Base-by-base conservation (phyloP, 2,888 invertebrate species). In the Tetragonula carbonaria region DNA sequence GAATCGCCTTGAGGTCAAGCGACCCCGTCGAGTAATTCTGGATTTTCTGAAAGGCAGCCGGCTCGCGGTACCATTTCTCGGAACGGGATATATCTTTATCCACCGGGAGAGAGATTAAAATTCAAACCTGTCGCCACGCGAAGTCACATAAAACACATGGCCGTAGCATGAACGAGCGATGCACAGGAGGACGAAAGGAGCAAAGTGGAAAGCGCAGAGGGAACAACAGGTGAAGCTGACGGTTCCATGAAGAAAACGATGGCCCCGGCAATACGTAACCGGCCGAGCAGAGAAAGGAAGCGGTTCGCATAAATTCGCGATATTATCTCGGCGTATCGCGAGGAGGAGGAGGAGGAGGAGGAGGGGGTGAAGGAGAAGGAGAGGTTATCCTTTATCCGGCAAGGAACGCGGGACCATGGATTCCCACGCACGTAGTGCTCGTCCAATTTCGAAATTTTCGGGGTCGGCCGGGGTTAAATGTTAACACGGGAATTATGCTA, bases 401-500 rank as follows among this genome's bases (percentile, higher is more conserved):
- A 55, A 21, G 71, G 78, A 84, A 78, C 78, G 67, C 67, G 70
- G 87, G 45, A 45, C 55, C 73, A 71, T 72, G 80, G 90, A 90
- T 90, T 90, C 91, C 88, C 90, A 90, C 88, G 90, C 84, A 33
- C 63, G 79, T 53, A 50, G n/a, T 38, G 81, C 82, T 78, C 85
- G 88, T 87, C 86, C 86, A 90, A 86, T 90, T 91, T 91, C 80
- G 82, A 90, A 90, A 88, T 91, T 84, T 45, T 86, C 82, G 83
- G 86, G 86, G 76, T 83, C 84, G 83, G 70, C 81, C 86, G 74
- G 45, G 91, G 93, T 93, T 92, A 92, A 92, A 93, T 92, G 93
- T 93, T 92, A 93, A 93, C 93, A 93, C 88, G 90, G 91, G 90
- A 93, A 93, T 93, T 93, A 93, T 93, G 92, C 85, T 91, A 93